Conservation (phyloP, 2,888 invertebrate species). For the Andrena praecox region DNA sequence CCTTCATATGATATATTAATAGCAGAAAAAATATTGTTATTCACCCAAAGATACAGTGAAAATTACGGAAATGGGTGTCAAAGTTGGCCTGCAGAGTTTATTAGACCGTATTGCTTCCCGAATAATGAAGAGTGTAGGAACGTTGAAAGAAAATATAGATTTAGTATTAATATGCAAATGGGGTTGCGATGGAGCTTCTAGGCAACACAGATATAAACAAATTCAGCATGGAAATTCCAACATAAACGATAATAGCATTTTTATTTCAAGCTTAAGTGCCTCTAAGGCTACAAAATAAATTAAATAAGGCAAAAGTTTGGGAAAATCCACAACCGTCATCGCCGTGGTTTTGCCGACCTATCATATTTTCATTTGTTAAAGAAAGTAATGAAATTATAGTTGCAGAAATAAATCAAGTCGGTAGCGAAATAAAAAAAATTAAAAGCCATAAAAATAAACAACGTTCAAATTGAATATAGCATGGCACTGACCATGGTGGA, state of each 20-base stretch:
- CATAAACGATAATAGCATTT: neutral
- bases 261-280: neutral
- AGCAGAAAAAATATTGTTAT: no score
- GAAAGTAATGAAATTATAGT: conserved; percentile 3
- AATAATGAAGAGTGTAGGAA: no score
- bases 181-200: no score
- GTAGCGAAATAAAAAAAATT: neutral
- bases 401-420: neutral
- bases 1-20: no score
- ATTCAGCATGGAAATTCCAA: neutral
- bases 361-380: neutral
- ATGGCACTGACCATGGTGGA: conserved; percentile 1
- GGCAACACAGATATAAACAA: neutral
- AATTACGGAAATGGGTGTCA: no score
- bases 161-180: no score
- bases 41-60: no score
- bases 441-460: neutral
- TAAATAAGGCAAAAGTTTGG: neutral
- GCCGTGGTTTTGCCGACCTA: neutral
- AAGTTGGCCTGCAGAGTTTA: no score
- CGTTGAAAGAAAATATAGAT: no score
- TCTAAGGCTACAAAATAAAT: neutral
- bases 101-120: no score
- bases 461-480: neutral
- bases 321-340: neutral